These are phyloP conservation scores for Kradibia gibbosae DNA, from an alignment of 1,140 invertebrate genomes.

Conservation along the genomic window DNA sequence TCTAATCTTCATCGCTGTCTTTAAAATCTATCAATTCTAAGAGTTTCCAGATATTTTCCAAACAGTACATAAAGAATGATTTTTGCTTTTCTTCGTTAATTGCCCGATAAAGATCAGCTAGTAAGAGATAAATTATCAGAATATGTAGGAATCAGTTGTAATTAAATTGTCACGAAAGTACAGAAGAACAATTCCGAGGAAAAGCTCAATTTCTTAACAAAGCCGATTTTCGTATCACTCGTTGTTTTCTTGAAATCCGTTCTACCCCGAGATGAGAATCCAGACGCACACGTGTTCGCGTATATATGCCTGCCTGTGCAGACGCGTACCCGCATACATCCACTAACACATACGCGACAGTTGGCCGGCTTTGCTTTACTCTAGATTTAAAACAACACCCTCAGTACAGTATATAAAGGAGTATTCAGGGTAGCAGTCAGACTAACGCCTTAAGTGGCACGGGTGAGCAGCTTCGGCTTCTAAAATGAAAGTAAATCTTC, in stretches of 20 bases:
- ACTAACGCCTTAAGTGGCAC: conserved; percentile 6
- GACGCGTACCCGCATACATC: neutral
- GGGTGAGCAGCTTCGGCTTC: conserved; percentile 12
- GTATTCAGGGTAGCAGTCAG: neutral
- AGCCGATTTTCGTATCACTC: neutral
- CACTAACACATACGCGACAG: neutral
- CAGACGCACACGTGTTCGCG: neutral
- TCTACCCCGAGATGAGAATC: neutral
- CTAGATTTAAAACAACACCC: conserved; percentile 29
- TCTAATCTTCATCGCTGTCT: neutral
- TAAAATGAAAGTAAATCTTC: neutral
- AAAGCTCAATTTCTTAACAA: conserved; percentile 12
- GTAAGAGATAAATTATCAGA: neutral
- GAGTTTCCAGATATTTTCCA: neutral
- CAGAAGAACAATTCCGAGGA: neutral
- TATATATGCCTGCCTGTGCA: neutral
- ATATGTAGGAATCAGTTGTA: neutral
- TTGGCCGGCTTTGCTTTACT: conserved; percentile 1
- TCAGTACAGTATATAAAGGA: neutral
- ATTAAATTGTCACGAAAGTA: neutral
- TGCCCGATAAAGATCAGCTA: conserved; percentile 1
- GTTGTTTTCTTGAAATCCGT: neutral
- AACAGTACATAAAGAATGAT: neutral
- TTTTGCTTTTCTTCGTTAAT: conserved; percentile 8
- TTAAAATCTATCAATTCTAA: neutral